phyloP scores from a whole-genome alignment of 2,888 invertebrate genomes.

The Phrixothrix hirtus region DNA sequence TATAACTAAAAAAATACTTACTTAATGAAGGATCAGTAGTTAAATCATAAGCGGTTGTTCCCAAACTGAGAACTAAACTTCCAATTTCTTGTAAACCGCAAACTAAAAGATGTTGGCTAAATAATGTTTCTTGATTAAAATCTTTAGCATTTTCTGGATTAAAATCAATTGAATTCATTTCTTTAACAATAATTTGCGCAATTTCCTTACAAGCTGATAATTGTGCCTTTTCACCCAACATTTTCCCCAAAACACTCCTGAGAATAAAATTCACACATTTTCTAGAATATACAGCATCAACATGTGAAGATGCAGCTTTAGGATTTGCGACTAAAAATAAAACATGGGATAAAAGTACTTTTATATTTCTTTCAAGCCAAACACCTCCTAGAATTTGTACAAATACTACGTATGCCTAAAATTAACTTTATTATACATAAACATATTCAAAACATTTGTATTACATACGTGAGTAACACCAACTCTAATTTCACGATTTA shows the following conservation, averaged over 20 bases:
- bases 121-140: slow-evolving; percentile 85
- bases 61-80: slow-evolving; percentile 83
- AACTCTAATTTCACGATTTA: slow-evolving; percentile 94
- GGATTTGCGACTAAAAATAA: slow-evolving; percentile 93
- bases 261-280: slow-evolving; percentile 97
- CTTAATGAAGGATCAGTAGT: slow-evolving; percentile 85
- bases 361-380: slow-evolving; percentile 93
- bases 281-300: slow-evolving; percentile 96
- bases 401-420: slow-evolving; percentile 92
- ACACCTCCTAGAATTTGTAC: slow-evolving; percentile 90
- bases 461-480: slow-evolving; percentile 92
- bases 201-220: slow-evolving; percentile 94
- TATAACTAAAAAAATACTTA: slow-evolving; percentile 49
- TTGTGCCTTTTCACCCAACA: slow-evolving; percentile 97
- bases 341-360: slow-evolving; percentile 83
- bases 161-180: slow-evolving; percentile 94
- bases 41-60: slow-evolving; percentile 92
- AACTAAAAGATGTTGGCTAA: slow-evolving; percentile 87
- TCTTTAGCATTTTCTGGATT: slow-evolving; percentile 92
- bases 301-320: slow-evolving; percentile 93
- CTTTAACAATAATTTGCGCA: slow-evolving; percentile 86
- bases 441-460: not conserved
- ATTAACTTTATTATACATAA: slow-evolving; percentile 32
- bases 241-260: slow-evolving; percentile 86
- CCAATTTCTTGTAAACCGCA: slow-evolving; percentile 95